Evolutionary conservation across 1,140 invertebrate genomes (phyloP).

Genomic region (Archegozetes longisetosus): DNA sequence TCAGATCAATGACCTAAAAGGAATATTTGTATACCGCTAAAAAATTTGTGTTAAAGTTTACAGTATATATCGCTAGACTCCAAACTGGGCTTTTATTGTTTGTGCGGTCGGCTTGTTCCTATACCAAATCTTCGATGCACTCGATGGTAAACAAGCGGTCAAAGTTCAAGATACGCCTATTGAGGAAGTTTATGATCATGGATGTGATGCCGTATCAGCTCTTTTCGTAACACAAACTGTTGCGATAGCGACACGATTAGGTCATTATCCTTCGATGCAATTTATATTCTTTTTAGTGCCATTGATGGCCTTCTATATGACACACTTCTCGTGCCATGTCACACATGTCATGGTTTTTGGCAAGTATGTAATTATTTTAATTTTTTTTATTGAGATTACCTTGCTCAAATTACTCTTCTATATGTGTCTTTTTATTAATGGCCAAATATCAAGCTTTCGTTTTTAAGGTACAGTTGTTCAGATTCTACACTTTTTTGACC

Average conservation of each 20-base stretch:
- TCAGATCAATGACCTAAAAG: too few species aligned
- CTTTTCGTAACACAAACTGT: conserved; percentile 85
- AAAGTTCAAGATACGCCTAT: conserved; percentile 56
- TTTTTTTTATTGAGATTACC: too few species aligned
- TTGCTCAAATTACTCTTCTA: too few species aligned
- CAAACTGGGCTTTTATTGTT: conserved; percentile 33
- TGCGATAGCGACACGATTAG: conserved; percentile 75
- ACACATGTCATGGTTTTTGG: conserved; percentile 80
- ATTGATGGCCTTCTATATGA: conserved; percentile 91
- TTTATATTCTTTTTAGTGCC: conserved; percentile 87
- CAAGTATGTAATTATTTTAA: conserved; percentile 31
- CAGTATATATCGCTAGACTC: conserved; percentile 36
- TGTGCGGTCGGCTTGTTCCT: conserved; percentile 37
- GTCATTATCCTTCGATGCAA: conserved; percentile 75
- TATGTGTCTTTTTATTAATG: too few species aligned
- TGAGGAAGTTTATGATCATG: conserved; percentile 97
- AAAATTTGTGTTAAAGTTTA: too few species aligned
- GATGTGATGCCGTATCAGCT: conserved; percentile 58
- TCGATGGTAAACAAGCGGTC: conserved; percentile 42
- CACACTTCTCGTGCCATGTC: conserved; percentile 98
- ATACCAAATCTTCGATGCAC: conserved; percentile 43
- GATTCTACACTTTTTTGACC: too few species aligned
- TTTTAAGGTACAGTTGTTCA: too few species aligned
- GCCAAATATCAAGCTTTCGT: too few species aligned
- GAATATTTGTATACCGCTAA: too few species aligned